A percentile compares a stretch with the other conserved stretches of the same genome.
Conservation (phyloP, 2,888 invertebrate species). For the Ommatoiulus sabulosus region DNA sequence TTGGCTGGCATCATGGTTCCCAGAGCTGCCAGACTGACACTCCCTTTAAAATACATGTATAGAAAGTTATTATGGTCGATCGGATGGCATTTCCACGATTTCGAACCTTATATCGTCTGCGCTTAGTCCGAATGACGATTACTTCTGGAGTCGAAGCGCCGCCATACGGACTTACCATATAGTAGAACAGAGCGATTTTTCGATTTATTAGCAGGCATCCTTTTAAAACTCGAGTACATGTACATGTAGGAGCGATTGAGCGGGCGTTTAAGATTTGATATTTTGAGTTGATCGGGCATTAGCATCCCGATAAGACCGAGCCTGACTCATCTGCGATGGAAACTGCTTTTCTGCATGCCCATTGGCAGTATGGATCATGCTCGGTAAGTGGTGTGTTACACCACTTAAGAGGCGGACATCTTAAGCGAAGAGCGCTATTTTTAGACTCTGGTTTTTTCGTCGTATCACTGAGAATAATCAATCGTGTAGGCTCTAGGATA, state of each 20-base stretch:
- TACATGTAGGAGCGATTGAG: too few relatives aligned
- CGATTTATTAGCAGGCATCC: too few relatives aligned
- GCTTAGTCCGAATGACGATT: too few relatives aligned
- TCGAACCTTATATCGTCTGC: too few relatives aligned
- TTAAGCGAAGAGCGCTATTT: not conserved
- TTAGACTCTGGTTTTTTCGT: not conserved
- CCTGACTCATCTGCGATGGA: not conserved
- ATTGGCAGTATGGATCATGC: not conserved
- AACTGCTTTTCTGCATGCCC: not conserved
- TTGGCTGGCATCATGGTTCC: too few relatives aligned
- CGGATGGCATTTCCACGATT: too few relatives aligned
- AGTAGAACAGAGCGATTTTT: too few relatives aligned
- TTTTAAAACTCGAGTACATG: not conserved
- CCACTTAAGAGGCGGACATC: not conserved
- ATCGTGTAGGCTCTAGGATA: conserved; percentile 3
- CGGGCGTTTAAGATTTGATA: not conserved
- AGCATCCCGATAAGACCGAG: not conserved
- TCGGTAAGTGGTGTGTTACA: not conserved
- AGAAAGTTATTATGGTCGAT: too few relatives aligned
- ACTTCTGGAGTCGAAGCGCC: too few relatives aligned
- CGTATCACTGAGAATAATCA: not conserved
- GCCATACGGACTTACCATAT: too few relatives aligned
- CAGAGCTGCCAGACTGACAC: too few relatives aligned
- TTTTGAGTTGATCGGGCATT: not conserved
- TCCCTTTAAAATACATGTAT: too few relatives aligned